These are phyloP conservation scores for Venusia cambrica DNA, from an alignment of 2,888 invertebrate species.

Conservation along the genomic window DNA sequence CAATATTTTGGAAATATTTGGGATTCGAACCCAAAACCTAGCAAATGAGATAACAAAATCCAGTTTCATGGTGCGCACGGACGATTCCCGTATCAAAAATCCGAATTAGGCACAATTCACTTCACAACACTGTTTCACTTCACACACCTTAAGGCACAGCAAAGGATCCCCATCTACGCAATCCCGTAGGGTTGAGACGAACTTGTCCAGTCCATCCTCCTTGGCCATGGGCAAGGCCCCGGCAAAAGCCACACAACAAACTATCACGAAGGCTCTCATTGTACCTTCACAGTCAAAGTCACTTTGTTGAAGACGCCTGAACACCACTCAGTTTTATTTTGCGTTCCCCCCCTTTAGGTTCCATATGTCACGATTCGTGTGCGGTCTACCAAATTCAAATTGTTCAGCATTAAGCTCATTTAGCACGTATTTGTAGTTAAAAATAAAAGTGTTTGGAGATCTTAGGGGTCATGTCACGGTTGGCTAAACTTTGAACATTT, in stretches of 20 bases:
- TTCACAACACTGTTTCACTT: constrained; percentile 54
- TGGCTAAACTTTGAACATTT: constrained; percentile 19
- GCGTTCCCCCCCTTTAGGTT: constrained; percentile 57
- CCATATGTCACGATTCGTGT: constrained; percentile 64
- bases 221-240: constrained; percentile 62
- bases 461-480: constrained; percentile 35
- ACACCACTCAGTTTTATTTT: constrained; percentile 69
- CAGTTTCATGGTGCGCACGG: constrained; percentile 2
- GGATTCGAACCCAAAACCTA: constrained; percentile 23
- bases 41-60: constrained; percentile 12
- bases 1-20: too few species aligned
- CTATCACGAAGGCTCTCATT: constrained; percentile 63
- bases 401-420: constrained; percentile 45
- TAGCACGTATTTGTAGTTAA: constrained; percentile 53
- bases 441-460: constrained; percentile 38
- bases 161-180: constrained; percentile 86
- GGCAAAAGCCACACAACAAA: constrained; percentile 55
- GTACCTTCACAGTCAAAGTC: constrained; percentile 50
- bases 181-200: constrained; percentile 79
- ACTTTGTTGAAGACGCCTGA: constrained; percentile 67
- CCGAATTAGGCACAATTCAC: constrained; percentile 36
- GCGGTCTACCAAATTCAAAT: constrained; percentile 49
- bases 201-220: constrained; percentile 65
- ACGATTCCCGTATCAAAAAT: constrained; percentile 21
- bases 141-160: constrained; percentile 87